Evolutionary conservation across 2,797 vertebrate genomes (phyloP), one percentile per base, ranked within the genome.

Genomic region (Peromyscus eremicus): DNA sequence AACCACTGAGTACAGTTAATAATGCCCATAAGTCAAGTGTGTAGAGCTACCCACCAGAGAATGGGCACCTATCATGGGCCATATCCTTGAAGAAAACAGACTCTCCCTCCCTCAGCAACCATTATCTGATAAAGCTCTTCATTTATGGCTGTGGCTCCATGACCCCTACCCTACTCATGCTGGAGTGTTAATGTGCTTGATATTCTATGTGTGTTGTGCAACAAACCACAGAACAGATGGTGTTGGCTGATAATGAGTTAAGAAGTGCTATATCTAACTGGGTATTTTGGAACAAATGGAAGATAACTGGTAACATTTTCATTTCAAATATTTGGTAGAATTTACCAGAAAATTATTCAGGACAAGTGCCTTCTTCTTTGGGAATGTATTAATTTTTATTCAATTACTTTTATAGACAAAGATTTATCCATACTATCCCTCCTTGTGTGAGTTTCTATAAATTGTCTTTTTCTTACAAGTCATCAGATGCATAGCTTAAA

Each of bases 371-470:
- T 73, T 94, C 13, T 68, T 29, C 64, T 90, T 95, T 79, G 16
- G 40, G 94, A 70, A 34, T 3, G 43, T 79, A 86, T 91, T 70
- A 91, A 91, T 57, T 85, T 89, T 80, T 34, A 71, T 43, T 79
- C 13, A 27, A 4, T 70, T 80, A 29, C 73, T 90, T 93, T 68
- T 52, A 76, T 57, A 29, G 76, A 29, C 60, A 66, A 95, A 77
- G 10, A 1, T 8, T 23, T 62, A 3, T 87, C 66, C 7, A 46
- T n/a, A 52, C 60, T 79, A 16, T 52, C 49, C 34, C 6, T 89
- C 19, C 2, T 90, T 29, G 12, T 86, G 29, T 60, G 19, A 64
- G 16, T 84, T 93, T 93, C 34, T 89, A 49, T 29, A 83, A 49
- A 68, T 16, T 66, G 8, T 37, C 23, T 76, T n/a, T 91, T 93